Evolutionary conservation across 2,797 vertebrate species (phyloP), one percentile per base, ranked within the genome.

Genomic region (Acanthis flammea): DNA sequence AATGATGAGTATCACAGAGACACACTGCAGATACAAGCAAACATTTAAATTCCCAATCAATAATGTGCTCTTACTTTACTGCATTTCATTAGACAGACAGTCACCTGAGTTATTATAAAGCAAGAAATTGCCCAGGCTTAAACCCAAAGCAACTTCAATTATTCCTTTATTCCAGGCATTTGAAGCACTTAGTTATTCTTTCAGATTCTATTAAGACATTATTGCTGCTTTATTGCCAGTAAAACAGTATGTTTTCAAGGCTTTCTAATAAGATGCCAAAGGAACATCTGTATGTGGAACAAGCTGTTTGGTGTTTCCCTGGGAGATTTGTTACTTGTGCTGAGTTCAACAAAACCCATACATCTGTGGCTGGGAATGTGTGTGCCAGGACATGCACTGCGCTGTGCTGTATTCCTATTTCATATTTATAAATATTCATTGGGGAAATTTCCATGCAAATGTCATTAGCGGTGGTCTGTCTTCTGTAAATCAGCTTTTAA

Each of bases 141-240:
- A 94, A 96, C 51, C 75, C 92, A 86, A 96, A 96, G 50, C 88
- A 92, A 76, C 95, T 93, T 94, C 91, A 94, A 97, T 94, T 95
- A 96, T 94, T 71, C 48, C 55, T 96, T 96, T 96, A 82, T 94
- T 96, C 96, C 94, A 94, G 88, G 86, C 81, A 41, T 90, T 75
- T 92, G 57, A 80, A 88, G 92, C 88, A 63, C 88, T 95, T 92
- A 96, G 92, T 95, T 96, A 95, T 97, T 95, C 94, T 70, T 96
- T 94, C 88, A 89, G 95, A 81, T 97, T 79, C 63, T 78, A 91
- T 97, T 95, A 97, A 93, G 88, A 87, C 68, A 77, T 94, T 95
- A 97, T 87, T 92, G 88, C 82, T 92, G 55, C 87, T 96, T 96
- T 97, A 96, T 76, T 95, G 92, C 87, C 92, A 96, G 92, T 95